A percentile compares a stretch with the other conserved stretches of the same genome.
Evolutionary conservation across 2,797 vertebrate genomes (phyloP).

Genomic region (Thunnus albacares): DNA sequence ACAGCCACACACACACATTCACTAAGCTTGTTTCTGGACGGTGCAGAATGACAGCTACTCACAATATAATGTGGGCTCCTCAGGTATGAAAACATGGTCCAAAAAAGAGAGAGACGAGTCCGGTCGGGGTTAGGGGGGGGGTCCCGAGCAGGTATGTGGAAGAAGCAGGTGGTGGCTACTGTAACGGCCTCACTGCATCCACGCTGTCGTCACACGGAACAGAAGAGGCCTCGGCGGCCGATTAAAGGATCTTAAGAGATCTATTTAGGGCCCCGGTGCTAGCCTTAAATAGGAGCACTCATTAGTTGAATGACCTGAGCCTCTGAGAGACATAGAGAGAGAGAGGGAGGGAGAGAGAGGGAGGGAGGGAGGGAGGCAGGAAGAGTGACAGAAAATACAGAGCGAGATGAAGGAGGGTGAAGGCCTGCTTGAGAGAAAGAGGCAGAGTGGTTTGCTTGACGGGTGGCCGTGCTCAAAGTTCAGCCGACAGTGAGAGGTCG

Average conservation of each 20-base stretch:
- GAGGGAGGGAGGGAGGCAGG: neutral
- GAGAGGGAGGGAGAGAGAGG: neutral
- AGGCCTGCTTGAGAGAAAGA: slow-evolving; percentile 20
- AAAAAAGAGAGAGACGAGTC: neutral
- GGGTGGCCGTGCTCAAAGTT: slow-evolving; percentile 56
- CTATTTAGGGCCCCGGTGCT: slow-evolving; percentile 79
- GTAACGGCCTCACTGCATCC: slow-evolving; percentile 33
- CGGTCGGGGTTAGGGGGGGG: neutral
- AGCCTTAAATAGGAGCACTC: slow-evolving; percentile 82
- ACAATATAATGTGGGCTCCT: slow-evolving; percentile 78
- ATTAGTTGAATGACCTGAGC: slow-evolving; percentile 78
- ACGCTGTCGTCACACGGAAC: slow-evolving; percentile 41
- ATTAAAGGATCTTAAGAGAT: slow-evolving; percentile 80
- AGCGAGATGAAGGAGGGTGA: slow-evolving; percentile 29
- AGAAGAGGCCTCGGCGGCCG: slow-evolving; percentile 57
- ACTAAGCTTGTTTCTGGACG: neutral
- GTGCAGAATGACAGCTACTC: slow-evolving; percentile 56
- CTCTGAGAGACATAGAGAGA: slow-evolving; percentile 23
- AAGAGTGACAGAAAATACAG: slow-evolving; percentile 26
- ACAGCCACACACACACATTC: neutral
- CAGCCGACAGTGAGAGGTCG: slow-evolving; percentile 46
- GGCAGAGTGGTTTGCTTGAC: slow-evolving; percentile 35
- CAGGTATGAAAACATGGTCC: slow-evolving; percentile 81
- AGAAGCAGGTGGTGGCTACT: slow-evolving; percentile 7
- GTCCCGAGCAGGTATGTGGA: slow-evolving; percentile 29